phyloP scores from a whole-genome alignment of 2,888 invertebrate species.

The Oxytorus armatus region DNA sequence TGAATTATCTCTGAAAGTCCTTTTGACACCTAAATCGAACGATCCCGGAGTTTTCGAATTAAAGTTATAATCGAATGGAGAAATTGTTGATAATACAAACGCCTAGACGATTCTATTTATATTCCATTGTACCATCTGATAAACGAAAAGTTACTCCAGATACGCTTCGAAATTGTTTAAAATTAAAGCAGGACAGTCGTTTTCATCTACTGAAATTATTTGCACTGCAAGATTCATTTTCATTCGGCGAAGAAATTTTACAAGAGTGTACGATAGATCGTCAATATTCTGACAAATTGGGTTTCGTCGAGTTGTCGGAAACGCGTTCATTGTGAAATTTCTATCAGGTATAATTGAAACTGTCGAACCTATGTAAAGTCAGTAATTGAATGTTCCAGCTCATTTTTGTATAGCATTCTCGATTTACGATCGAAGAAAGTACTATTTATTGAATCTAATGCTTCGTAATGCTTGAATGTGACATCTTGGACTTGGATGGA shows the following conservation, averaged over 20 bases:
- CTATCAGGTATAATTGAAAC: neutral
- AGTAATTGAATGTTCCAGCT: neutral
- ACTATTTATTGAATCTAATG: no score
- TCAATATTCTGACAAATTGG: neutral
- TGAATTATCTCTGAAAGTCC: neutral
- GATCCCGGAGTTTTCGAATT: neutral
- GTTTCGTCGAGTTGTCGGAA: neutral
- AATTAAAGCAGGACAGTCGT: neutral
- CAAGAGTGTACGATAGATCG: constrained; percentile 1
- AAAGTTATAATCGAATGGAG: constrained; percentile 1
- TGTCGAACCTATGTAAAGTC: constrained; percentile 1
- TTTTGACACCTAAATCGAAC: neutral
- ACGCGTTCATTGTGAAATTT: neutral
- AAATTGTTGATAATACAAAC: neutral
- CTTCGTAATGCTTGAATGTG: no score
- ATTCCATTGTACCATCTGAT: neutral
- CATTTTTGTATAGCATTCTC: no score
- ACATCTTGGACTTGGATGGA: no score
- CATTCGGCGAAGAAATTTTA: neutral
- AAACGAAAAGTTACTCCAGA: neutral
- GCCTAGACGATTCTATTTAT: constrained; percentile 1
- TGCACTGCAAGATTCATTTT: constrained; percentile 8
- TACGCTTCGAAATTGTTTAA: neutral
- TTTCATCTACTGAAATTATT: neutral
- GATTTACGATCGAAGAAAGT: no score